Percentiles rank a stretch among this genome's conserved stretches.
Conservation (phyloP, 2,888 invertebrate species). For the Apotomis capreana region DNA sequence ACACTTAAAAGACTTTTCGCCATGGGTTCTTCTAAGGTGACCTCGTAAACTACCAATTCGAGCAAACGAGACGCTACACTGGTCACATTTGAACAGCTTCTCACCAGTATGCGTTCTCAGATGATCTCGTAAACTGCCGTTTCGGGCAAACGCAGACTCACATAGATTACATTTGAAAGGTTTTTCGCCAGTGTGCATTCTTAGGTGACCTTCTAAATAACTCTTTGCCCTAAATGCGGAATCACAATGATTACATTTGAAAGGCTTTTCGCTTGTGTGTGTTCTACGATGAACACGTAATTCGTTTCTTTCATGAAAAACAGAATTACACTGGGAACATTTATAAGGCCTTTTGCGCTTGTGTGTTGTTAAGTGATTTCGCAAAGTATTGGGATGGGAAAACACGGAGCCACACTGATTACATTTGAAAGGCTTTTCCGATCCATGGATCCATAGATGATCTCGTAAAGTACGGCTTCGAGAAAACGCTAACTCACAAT, state of each 20-base stretch:
- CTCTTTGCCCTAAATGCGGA: constrained; percentile 25
- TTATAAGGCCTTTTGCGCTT: constrained; percentile 19
- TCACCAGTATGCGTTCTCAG: not conserved
- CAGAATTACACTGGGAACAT: not conserved
- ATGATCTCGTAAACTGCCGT: not conserved
- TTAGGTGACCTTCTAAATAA: constrained; percentile 11
- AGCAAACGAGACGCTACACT: too few species aligned
- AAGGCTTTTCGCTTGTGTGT: constrained; percentile 42
- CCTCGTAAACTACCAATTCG: too few species aligned
- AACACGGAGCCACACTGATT: constrained; percentile 40
- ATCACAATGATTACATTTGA: constrained; percentile 43
- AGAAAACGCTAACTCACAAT: constrained; percentile 40
- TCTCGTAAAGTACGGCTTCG: constrained; percentile 19
- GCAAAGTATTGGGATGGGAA: constrained; percentile 14
- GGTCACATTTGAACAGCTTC: constrained; percentile 25
- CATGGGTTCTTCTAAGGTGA: too few species aligned
- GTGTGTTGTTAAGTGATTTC: constrained; percentile 16
- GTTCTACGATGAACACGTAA: not conserved
- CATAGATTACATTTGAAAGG: not conserved
- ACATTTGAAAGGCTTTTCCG: constrained; percentile 45
- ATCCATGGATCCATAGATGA: constrained; percentile 44
- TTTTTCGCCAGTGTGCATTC: constrained; percentile 30
- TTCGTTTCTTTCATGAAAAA: too few species aligned
- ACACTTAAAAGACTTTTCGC: constrained; percentile 10
- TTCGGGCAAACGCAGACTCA: not conserved